Percentiles rank a stretch among this genome's conserved stretches.
phyloP scores from a whole-genome alignment of 2,113 vertebrate species.

The Gobiocypris rarus region DNA sequence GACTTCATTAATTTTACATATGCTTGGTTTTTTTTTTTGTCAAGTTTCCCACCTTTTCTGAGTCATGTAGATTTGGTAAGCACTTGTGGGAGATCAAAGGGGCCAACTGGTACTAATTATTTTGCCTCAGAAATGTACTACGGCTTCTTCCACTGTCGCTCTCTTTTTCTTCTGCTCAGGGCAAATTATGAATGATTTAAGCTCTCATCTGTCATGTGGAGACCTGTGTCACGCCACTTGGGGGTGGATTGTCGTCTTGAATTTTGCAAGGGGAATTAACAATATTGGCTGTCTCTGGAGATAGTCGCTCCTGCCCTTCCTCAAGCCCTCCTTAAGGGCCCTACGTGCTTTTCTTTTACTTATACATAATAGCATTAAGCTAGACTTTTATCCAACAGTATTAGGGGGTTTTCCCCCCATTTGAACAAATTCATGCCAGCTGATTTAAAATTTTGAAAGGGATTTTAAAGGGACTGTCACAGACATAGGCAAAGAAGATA shows the following conservation, averaged over 20 bases:
- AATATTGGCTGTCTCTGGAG: background rate
- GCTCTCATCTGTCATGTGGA: slow-evolving; percentile 23
- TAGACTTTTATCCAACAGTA: background rate
- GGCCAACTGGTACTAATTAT: background rate
- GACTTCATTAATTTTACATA: background rate
- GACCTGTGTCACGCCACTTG: slow-evolving; percentile 12
- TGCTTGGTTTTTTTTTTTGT: background rate
- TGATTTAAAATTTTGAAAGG: background rate
- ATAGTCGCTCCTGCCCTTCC: background rate
- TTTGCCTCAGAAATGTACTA: background rate
- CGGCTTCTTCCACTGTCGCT: background rate
- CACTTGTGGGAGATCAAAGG: slow-evolving; percentile 22
- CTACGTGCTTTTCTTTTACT: background rate
- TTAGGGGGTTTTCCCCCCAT: background rate
- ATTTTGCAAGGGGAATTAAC: slow-evolving; percentile 13
- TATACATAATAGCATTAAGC: slow-evolving; percentile 14
- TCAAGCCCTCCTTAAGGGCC: background rate
- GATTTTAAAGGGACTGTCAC: background rate
- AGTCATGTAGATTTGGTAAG: slow-evolving; percentile 22
- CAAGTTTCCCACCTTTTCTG: slow-evolving; percentile 1
- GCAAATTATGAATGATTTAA: slow-evolving; percentile 16
- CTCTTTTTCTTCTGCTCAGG: background rate
- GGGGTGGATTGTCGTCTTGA: slow-evolving; percentile 15
- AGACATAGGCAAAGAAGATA: background rate
- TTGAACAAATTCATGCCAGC: background rate